Conservation (phyloP, 2,888 invertebrate species). For the Imbricaverruca yamaguchii region DNA sequence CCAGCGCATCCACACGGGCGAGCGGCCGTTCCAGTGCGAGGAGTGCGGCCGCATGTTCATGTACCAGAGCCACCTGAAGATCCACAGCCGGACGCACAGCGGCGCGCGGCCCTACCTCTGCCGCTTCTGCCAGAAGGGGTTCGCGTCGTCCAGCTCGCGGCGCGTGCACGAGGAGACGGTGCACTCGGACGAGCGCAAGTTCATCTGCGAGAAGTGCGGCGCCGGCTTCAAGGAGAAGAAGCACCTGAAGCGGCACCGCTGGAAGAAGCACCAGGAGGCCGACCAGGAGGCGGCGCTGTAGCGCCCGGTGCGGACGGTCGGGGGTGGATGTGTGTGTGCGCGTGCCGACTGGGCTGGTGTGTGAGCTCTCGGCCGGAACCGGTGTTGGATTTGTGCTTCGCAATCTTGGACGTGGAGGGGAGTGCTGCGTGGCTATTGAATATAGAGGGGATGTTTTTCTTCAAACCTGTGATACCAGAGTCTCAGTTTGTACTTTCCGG, state of each 20-base stretch:
- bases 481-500: too few relatives aligned
- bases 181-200: not conserved
- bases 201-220: constrained; percentile 6
- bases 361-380: too few relatives aligned
- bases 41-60: constrained; percentile 9
- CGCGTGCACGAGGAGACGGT: constrained; percentile 12
- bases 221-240: constrained; percentile 5
- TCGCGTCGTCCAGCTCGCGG: constrained; percentile 7
- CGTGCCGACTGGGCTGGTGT: not conserved
- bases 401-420: too few relatives aligned
- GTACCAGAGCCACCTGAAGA: constrained; percentile 18
- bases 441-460: too few relatives aligned
- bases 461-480: too few relatives aligned
- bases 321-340: constrained; percentile 41
- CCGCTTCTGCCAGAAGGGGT: constrained; percentile 5
- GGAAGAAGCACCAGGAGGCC: constrained; percentile 39
- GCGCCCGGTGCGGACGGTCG: constrained; percentile 63
- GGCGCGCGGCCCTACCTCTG: constrained; percentile 7
- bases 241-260: constrained; percentile 46
- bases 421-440: too few relatives aligned
- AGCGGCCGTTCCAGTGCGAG: constrained; percentile 43
- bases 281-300: constrained; percentile 37
- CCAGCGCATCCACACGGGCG: constrained; percentile 4
- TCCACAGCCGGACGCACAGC: not conserved
- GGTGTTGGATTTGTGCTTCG: too few relatives aligned